Evolutionary conservation across 1,140 invertebrate species (phyloP).

Genomic region (Diuraphis noxia): DNA sequence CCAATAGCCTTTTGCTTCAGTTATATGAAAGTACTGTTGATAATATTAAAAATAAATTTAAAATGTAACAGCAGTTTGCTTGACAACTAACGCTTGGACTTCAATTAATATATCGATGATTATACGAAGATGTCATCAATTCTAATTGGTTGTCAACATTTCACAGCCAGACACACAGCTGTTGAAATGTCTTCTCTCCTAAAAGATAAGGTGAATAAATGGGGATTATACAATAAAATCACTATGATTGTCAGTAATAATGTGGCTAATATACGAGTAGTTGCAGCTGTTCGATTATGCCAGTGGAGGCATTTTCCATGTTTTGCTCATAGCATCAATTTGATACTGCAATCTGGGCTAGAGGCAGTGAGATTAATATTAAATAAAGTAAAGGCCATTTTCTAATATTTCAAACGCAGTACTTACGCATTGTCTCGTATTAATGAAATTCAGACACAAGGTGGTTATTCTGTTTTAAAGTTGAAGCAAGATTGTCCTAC

Average conservation of each 20-base stretch:
- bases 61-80: background rate
- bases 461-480: conserved; percentile 56
- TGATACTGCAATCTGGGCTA: conserved; percentile 38
- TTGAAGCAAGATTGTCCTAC: conserved; percentile 58
- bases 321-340: conserved; percentile 51
- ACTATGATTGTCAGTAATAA: conserved; percentile 53
- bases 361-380: background rate
- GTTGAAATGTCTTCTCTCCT: background rate
- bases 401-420: conserved; percentile 57
- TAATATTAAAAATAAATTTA: background rate
- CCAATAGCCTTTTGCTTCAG: background rate
- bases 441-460: conserved; percentile 55
- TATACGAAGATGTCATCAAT: background rate
- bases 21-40: background rate
- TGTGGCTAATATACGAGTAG: conserved; percentile 55
- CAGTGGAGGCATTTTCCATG: conserved; percentile 52
- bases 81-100: background rate
- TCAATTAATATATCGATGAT: background rate
- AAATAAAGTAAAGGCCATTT: conserved; percentile 56
- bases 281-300: conserved; percentile 50
- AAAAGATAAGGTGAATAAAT: background rate
- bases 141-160: background rate
- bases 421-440: conserved; percentile 52
- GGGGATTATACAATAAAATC: conserved; percentile 13
- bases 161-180: conserved; percentile 5